Base-by-base conservation (phyloP, 2,797 vertebrate species). In the Microctenopoma steveboyesi region DNA sequence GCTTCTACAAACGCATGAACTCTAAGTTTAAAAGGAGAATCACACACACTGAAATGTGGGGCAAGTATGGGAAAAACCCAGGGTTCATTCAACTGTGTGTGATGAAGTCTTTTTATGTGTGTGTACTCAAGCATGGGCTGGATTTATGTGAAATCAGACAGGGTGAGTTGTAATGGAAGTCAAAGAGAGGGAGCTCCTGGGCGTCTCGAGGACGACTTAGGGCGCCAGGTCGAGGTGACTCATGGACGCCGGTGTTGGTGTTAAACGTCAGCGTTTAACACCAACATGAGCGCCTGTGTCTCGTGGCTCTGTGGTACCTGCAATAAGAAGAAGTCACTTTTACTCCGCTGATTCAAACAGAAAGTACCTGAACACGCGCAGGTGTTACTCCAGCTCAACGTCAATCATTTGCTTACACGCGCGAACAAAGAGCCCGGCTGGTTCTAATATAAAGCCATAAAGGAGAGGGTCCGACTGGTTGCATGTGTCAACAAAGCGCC, bases 81-180 rank as follows among this genome's bases (percentile, higher is more conserved):
- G 37, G 27, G 30, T 22, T 69, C 42, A n/a, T 37, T 77, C 39
- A 46, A 39, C 12, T 16, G 55, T 61, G 55, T 61, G 22, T 16
- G 35, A 72, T 33, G 33, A 33, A 55, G 64, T 59, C 13, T 59
- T 50, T 73, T 63, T 51, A 13, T 61, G 43, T 51, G 30, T 16
- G 45, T 2, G 55, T 7, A 12, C 55, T 22, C 22, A 30, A 58
- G 11, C 49, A 4, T 46, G 37, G 8, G 8, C 39, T 11, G 27
- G 28, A 4, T 48, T 25, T n/a, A 9, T 4, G 15, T 4, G 33
- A 22, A 40, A 30, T 52, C 7, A 56, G 28, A 15, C 47, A 30
- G 12, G 5, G 12, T 2, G 64, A 61, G 33, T 35, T 35, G 3
- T 8, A 45, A 66, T 25, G 22, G 16, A 54, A 33, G 59, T 43